Base-by-base conservation (phyloP, 2,888 invertebrate genomes). In the Sussaba pulchella region DNA sequence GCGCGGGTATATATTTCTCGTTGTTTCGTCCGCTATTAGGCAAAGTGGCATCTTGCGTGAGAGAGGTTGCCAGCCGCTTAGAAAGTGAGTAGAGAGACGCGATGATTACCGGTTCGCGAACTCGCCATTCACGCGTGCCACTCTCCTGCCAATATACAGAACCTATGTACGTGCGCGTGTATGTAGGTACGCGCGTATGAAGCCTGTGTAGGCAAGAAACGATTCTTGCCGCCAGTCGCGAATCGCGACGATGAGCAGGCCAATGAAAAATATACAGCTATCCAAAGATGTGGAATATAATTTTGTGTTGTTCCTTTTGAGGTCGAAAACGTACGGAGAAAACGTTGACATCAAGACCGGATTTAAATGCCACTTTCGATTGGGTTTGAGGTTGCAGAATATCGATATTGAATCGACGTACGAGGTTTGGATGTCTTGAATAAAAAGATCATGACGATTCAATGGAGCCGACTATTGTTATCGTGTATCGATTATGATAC, bases 41-140 rank as follows among this genome's bases (percentile, higher is more conserved):
- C 47, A 52, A 52, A 52, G 43, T 72, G 54, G 66, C 67, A 69
- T 80, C 72, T 36, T 54, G 64, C 47, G 63, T 63, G 52, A 73
- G 59, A 66, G 54, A 67, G 45, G 47, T 71, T 39, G 80, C 79
- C 66, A 57, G 72, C 77, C 77, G 72, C 80, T 81, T 81, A 69
- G 77, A 80, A 76, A 80, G 80, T 79, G 64, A 75, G 67, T 78
- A 50, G 76, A 80, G 63, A 66, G 66, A 43, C 74, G 52, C 57
- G 77, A 77, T 77, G 67, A 77, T 81, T 77, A 73, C 77, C 76
- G 76, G 71, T 76, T 80, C 52, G 71, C 36, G 59, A 71, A 75
- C 70, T 76, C 71, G 66, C 43, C 36, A 69, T 79, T 75, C 63
- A 74, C 64, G 64, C 69, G 69, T 74, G 63, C 66, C 67, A 50